Evolutionary conservation across 1,140 invertebrate genomes (phyloP).

Genomic region (Trinorchestia longiramus): DNA sequence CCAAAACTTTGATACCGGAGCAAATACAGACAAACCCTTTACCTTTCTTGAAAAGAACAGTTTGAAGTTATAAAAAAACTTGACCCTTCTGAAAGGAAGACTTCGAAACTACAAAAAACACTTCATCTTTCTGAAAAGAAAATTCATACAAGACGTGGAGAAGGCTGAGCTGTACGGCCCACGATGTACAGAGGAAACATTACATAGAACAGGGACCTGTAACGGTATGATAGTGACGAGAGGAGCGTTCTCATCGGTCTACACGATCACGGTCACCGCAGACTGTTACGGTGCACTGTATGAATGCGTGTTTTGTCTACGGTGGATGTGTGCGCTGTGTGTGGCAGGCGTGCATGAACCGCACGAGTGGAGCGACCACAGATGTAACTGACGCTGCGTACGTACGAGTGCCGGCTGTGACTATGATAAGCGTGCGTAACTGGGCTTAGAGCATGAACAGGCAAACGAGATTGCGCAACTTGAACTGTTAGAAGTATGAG

Average conservation of each 20-base stretch:
- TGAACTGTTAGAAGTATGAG: too few relatives aligned
- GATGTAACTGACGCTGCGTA: neutral
- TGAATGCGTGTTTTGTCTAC: neutral
- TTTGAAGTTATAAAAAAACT: too few relatives aligned
- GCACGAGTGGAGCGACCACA: neutral
- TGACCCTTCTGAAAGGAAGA: too few relatives aligned
- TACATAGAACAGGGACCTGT: neutral
- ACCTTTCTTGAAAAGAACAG: too few relatives aligned
- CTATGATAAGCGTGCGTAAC: too few relatives aligned
- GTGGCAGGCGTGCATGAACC: neutral
- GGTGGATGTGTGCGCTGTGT: neutral
- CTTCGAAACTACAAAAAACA: too few relatives aligned
- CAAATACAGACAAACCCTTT: too few relatives aligned
- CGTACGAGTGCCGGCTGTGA: neutral
- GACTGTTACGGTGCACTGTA: neutral
- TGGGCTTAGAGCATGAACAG: too few relatives aligned
- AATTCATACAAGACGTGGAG: neutral
- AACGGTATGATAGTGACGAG: neutral
- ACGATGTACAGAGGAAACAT: too few relatives aligned
- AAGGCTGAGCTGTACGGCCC: too few relatives aligned
- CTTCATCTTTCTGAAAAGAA: neutral
- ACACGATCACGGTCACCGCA: neutral
- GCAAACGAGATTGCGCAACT: too few relatives aligned
- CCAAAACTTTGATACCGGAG: too few relatives aligned
- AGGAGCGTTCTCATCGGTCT: neutral